Base-by-base conservation (phyloP, 2,888 invertebrate species). In the Lasioglossum zephyrum region DNA sequence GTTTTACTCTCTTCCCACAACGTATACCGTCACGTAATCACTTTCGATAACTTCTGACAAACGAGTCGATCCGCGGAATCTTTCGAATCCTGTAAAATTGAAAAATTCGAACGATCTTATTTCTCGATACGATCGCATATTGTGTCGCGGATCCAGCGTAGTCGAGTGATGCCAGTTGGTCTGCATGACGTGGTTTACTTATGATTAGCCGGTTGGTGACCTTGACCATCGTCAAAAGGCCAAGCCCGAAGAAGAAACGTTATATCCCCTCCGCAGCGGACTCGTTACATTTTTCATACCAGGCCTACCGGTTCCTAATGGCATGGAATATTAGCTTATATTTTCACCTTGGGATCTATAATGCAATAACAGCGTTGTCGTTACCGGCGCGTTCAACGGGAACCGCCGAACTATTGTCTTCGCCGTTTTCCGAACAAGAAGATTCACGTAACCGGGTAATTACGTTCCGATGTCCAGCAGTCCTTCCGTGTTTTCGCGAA, bases 211-310 rank as follows among this genome's bases (percentile, higher is more conserved):
- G 70, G 73, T 76, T 18, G 69, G 44, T 76, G 74, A 39, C 92
- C 92, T 92, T 92, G 92, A 91, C 90, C 91, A 85, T 91, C 81
- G 88, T 86, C 77, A 82, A 90, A 91, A 91, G 88, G 89, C 85
- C 88, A 89, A 74, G 36, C 39, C 77, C 83, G 77, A 85, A 87
- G 84, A 81, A 87, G 80, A 63, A 80, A 88, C 75, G 87, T 87
- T 82, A 84, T 73, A 82, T 79, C 90, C 81, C 26, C 36, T 31
- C 69, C 39, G 74, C 53, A 79, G 77, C 87, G 78, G 78, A 79
- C 53, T n/a, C 74, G 31, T 39, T 91, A 74, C 77, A 91, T 89
- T 88, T 91, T 91, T 91, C 49, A 91, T 84, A n/a, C 39, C 5
- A 84, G 16, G 57, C 22, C 69, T 26, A 66, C 49, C 80, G 76